Base-by-base conservation (phyloP, 2,888 invertebrate genomes). In the Orthosia cruda region DNA sequence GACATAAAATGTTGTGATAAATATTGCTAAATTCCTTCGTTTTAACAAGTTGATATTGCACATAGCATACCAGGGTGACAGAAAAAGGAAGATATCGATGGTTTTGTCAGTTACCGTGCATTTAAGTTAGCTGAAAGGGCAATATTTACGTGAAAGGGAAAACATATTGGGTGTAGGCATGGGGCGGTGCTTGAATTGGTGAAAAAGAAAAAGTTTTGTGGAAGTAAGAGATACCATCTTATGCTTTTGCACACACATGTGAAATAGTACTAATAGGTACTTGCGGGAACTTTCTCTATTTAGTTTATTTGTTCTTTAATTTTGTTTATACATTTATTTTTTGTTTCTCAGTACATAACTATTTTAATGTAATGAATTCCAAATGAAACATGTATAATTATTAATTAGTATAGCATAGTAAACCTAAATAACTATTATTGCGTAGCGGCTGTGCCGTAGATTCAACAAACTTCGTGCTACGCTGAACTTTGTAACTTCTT, bases 11-110 rank as follows among this genome's bases (percentile, higher is more conserved):
- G 15, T 26, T 47, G 15, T 20, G 20, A 13, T 32, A 32, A 32
- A 32, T n/a, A 72, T 16, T 74, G 40, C 13, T 26, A 49, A 54
- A 54, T 77, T 68, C 11, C 3, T 13, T 45, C 13, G 23, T 55
- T n/a, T 32, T 73, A 70, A 84, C 83, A 84, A 67, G 73, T 73
- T 67, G 49, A 52, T 64, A 63, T 64, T 69, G 69, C 73, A 74
- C 20, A 64, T 67, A 54, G 73, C 18, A 12, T 69, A 86, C 84
- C 58, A 83, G 80, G 84, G 3, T 23, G 40, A 7, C 83, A 86
- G 20, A 23, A 49, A 1, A 4, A 18, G 15, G 4, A 50, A 45
- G 59, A 72, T 26, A n/a, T 67, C 4, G 5, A 59, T 2, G 32
- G 32, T 57, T 11, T 47, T 18, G 11, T 16, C 40, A 40, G 40